phyloP scores from a whole-genome alignment of 2,888 invertebrate species.

The Germaria angustata region DNA sequence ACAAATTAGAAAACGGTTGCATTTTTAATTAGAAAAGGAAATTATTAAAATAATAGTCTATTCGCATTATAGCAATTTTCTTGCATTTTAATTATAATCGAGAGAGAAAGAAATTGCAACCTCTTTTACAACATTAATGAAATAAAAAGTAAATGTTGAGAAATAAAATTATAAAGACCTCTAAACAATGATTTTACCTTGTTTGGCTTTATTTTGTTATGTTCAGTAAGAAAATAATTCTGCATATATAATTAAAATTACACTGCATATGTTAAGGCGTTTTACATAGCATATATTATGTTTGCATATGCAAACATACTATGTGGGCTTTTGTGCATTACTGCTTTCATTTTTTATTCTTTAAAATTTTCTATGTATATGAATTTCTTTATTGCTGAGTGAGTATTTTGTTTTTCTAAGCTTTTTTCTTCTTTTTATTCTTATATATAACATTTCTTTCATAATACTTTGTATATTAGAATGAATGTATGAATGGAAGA shows the following conservation, averaged over 20 bases:
- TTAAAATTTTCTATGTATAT: conserved; percentile 74
- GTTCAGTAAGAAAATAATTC: conserved; percentile 50
- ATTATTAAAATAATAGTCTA: not conserved
- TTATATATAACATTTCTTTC: not conserved
- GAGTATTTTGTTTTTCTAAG: conserved; percentile 69
- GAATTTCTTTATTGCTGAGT: conserved; percentile 37
- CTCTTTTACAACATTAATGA: not conserved
- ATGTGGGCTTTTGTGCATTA: conserved; percentile 64
- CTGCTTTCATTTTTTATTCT: conserved; percentile 77
- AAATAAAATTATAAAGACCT: conserved; percentile 27
- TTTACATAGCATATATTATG: conserved; percentile 49
- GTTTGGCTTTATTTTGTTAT: conserved; percentile 37
- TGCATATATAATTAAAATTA: conserved; percentile 66
- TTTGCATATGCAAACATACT: conserved; percentile 54
- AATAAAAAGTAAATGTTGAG: not conserved
- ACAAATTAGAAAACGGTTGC: no score
- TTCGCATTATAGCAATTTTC: not conserved
- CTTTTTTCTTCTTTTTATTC: no score
- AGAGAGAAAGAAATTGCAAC: not conserved
- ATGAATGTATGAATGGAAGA: not conserved
- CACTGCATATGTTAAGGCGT: conserved; percentile 66
- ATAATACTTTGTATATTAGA: conserved; percentile 24
- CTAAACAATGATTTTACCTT: conserved; percentile 49
- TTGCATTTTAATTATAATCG: not conserved
- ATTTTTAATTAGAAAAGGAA: no score